phyloP scores from a whole-genome alignment of 2,797 vertebrate species.

The Carcharodon carcharias region DNA sequence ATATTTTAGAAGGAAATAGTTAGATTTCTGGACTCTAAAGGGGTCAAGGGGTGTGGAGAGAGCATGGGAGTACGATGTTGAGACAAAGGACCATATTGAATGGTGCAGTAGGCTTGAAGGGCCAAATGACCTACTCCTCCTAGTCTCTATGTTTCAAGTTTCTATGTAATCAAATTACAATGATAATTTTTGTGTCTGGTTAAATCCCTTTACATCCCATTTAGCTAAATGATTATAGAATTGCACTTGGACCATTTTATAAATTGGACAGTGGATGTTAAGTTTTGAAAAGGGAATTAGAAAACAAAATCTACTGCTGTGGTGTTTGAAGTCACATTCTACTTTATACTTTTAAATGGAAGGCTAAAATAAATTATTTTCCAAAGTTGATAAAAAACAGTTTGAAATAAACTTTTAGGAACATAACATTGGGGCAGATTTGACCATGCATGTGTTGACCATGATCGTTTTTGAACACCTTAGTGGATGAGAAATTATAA shows the following conservation, averaged over 20 bases:
- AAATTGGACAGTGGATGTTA: background rate
- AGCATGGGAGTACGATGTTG: too few species aligned
- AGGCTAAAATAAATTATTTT: background rate
- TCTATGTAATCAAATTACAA: background rate
- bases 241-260: background rate
- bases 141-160: too few species aligned
- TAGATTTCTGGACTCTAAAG: too few species aligned
- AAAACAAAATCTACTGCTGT: background rate
- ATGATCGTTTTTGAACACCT: background rate
- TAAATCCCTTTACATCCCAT: background rate
- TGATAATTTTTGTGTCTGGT: background rate
- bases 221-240: background rate
- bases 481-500: background rate
- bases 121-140: too few species aligned
- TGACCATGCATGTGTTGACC: background rate
- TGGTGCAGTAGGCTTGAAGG: too few species aligned
- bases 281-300: background rate
- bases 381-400: background rate
- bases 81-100: too few species aligned
- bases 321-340: background rate
- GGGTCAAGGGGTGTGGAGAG: too few species aligned
- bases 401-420: background rate
- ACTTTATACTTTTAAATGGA: background rate
- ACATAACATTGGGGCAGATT: background rate
- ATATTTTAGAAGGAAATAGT: too few species aligned